phyloP scores from a whole-genome alignment of 2,888 invertebrate genomes.

The Lasioglossum marginatum region DNA sequence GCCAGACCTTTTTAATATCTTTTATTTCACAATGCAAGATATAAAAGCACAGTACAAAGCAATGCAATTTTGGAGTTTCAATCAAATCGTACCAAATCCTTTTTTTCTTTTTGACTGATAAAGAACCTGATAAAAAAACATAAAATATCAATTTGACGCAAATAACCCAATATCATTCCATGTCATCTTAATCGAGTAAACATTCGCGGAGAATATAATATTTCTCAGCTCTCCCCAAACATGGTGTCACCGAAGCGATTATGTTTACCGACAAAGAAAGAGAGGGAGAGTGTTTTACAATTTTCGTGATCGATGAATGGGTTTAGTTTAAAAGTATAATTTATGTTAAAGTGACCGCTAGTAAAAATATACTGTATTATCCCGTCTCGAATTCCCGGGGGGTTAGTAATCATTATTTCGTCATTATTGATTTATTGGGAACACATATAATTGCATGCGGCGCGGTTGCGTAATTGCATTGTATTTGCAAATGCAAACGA shows the following conservation, averaged over 20 bases:
- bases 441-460: constrained; percentile 43
- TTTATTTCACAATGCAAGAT: too few species aligned
- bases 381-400: constrained; percentile 30
- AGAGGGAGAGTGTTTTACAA: background rate
- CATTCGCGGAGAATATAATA: background rate
- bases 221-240: background rate
- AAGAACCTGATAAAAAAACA: background rate
- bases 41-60: too few species aligned
- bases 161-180: background rate
- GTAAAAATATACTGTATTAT: constrained; percentile 28
- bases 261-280: background rate
- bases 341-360: background rate
- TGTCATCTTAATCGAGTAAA: background rate
- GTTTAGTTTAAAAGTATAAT: background rate
- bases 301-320: background rate
- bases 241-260: background rate
- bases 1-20: too few species aligned
- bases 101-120: background rate
- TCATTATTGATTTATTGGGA: constrained; percentile 53
- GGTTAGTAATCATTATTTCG: constrained; percentile 46
- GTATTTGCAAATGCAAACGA: constrained; percentile 41
- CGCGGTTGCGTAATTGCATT: constrained; percentile 50
- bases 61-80: background rate
- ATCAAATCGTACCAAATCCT: background rate
- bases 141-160: background rate